Conservation (phyloP, 2,888 invertebrate species). For the Troilus luridus region DNA sequence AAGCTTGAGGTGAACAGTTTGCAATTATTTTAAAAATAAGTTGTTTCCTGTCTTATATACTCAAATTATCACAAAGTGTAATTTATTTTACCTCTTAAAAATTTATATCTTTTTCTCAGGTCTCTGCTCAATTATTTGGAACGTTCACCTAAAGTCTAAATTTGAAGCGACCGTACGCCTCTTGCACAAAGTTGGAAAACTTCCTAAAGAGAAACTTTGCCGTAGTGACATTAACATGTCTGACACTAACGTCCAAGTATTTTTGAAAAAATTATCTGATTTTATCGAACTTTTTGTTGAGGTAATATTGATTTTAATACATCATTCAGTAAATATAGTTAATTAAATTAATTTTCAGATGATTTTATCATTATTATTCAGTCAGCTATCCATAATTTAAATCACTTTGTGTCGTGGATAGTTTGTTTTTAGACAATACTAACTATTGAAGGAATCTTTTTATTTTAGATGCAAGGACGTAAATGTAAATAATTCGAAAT, state of each 20-base stretch:
- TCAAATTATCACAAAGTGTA: too few relatives aligned
- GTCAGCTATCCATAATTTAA: neutral
- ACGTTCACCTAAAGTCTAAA: slow-evolving; percentile 85
- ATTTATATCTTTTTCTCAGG: slow-evolving; percentile 71
- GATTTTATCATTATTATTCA: neutral
- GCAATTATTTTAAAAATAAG: too few relatives aligned
- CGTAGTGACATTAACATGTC: slow-evolving; percentile 82
- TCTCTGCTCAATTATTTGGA: slow-evolving; percentile 89
- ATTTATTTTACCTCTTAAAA: neutral
- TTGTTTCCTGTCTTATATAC: too few relatives aligned
- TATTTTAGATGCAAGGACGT: too few relatives aligned
- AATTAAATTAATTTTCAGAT: neutral
- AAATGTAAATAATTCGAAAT: too few relatives aligned
- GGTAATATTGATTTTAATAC: slow-evolving; percentile 67
- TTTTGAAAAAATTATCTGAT: slow-evolving; percentile 69
- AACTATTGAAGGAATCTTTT: too few relatives aligned
- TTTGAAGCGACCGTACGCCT: slow-evolving; percentile 83
- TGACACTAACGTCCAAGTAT: slow-evolving; percentile 69
- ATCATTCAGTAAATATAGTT: neutral
- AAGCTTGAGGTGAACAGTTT: too few relatives aligned
- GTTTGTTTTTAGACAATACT: too few relatives aligned
- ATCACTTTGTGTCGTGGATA: too few relatives aligned
- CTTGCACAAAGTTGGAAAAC: slow-evolving; percentile 84
- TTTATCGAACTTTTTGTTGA: slow-evolving; percentile 73
- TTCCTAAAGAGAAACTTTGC: slow-evolving; percentile 88